phyloP scores from a whole-genome alignment of 1,140 invertebrate species.

The Stegodyphus mimosarum region DNA sequence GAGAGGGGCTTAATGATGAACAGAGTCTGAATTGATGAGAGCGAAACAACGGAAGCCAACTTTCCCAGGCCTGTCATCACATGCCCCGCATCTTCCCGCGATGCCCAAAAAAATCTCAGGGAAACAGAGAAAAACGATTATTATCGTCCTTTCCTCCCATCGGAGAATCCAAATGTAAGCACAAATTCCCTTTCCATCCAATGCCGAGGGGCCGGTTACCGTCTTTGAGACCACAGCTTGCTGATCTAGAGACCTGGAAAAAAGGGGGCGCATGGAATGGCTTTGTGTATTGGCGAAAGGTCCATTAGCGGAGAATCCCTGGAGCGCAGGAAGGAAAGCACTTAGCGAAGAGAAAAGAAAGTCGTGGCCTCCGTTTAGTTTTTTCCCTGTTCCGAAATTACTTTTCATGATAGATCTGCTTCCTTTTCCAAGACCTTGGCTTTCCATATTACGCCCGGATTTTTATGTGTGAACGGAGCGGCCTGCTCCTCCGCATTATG shows the following conservation, averaged over 20 bases:
- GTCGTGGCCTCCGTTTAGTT: slow-evolving; percentile 14
- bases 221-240: background rate
- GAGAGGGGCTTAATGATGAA: slow-evolving; percentile 40
- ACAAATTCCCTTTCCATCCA: background rate
- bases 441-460: slow-evolving; percentile 48
- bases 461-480: slow-evolving; percentile 51
- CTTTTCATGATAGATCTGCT: slow-evolving; percentile 51
- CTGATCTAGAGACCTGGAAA: background rate
- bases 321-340: slow-evolving; percentile 7
- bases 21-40: slow-evolving; percentile 34
- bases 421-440: slow-evolving; percentile 41
- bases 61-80: slow-evolving; percentile 51
- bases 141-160: slow-evolving; percentile 31
- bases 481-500: slow-evolving; percentile 20
- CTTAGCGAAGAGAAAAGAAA: slow-evolving; percentile 37
- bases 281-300: background rate
- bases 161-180: slow-evolving; percentile 15
- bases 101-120: background rate
- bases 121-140: slow-evolving; percentile 53
- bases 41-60: slow-evolving; percentile 44
- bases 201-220: background rate
- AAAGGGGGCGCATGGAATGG: background rate
- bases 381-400: slow-evolving; percentile 17
- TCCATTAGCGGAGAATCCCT: background rate
- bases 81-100: background rate